Conservation (phyloP, 2,888 invertebrate genomes). For the Andrena trimmerana region DNA sequence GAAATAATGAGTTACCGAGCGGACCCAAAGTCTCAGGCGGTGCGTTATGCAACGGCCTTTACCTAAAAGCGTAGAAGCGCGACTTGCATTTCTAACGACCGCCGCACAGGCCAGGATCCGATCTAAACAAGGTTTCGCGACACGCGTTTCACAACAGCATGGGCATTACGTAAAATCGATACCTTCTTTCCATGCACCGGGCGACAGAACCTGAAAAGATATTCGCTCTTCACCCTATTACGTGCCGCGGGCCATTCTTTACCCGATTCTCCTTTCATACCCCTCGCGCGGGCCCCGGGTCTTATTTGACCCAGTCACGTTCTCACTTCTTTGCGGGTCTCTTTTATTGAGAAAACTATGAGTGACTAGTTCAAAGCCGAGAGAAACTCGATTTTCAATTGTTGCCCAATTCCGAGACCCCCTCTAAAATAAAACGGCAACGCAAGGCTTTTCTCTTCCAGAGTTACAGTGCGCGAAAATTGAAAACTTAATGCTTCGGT, state of each 20-base stretch:
- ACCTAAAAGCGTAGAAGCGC: slow-evolving; percentile 48
- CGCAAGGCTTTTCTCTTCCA: too few species aligned
- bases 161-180: slow-evolving; percentile 22
- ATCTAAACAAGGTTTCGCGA: slow-evolving; percentile 12
- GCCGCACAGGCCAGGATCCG: neutral
- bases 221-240: neutral
- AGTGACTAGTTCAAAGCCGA: too few species aligned
- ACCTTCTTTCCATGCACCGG: neutral
- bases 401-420: too few species aligned
- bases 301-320: too few species aligned
- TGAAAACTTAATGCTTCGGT: too few species aligned
- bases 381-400: too few species aligned
- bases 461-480: too few species aligned
- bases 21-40: slow-evolving; percentile 18
- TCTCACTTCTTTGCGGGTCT: too few species aligned
- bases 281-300: too few species aligned
- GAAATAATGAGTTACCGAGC: slow-evolving; percentile 38
- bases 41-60: slow-evolving; percentile 43
- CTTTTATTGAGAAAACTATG: too few species aligned
- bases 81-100: slow-evolving; percentile 47
- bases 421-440: too few species aligned
- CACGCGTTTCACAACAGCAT: slow-evolving; percentile 39
- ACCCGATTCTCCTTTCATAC: neutral
- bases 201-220: too few species aligned
- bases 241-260: neutral